Evolutionary conservation across 2,797 vertebrate genomes (phyloP).

Genomic region (Myotis findleyi): DNA sequence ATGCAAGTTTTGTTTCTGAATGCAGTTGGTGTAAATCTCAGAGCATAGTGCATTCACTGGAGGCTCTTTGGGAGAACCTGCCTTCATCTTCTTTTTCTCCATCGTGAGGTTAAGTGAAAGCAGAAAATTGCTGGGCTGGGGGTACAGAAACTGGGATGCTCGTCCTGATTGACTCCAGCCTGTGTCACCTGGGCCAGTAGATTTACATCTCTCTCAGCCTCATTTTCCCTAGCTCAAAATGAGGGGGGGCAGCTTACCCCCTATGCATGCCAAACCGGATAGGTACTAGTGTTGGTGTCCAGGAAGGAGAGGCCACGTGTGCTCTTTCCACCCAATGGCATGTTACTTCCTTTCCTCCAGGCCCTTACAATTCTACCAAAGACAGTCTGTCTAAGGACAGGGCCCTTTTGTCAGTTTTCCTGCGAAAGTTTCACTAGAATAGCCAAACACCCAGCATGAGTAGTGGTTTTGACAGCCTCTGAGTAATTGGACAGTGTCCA

Average conservation of each 20-base stretch:
- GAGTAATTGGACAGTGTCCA: neutral
- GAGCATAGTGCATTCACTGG: neutral
- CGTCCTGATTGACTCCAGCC: fast-evolving
- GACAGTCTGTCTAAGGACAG: neutral
- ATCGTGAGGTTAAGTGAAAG: neutral
- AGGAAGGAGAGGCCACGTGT: neutral
- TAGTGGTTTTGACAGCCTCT: neutral
- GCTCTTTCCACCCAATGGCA: fast-evolving
- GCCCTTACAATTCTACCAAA: neutral
- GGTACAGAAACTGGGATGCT: neutral
- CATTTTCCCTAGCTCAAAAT: neutral
- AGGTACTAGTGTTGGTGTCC: neutral
- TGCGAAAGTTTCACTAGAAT: neutral
- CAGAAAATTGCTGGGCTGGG: neutral
- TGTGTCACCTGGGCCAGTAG: neutral
- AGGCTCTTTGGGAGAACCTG: neutral
- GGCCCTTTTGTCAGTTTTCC: neutral
- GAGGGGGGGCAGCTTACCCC: no score
- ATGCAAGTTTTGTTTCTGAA: neutral
- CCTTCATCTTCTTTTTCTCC: neutral
- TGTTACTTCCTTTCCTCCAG: neutral
- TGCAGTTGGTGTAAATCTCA: neutral
- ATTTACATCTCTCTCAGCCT: neutral
- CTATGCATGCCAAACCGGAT: fast-evolving
- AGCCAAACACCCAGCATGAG: neutral